Conservation (phyloP, 2,797 vertebrate species). For the Helarctos malayanus region DNA sequence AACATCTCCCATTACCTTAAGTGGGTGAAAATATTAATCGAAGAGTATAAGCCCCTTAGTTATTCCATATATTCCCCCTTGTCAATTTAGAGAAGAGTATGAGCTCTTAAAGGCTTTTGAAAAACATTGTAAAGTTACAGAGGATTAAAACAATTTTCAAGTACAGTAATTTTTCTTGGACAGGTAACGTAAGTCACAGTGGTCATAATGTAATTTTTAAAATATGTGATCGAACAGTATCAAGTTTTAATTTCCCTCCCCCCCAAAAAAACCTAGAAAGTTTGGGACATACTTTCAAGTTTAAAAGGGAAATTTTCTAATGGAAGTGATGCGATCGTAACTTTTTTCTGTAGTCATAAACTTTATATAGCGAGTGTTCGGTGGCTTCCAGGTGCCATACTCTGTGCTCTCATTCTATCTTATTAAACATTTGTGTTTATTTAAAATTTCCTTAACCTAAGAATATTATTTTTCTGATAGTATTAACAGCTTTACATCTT, state of each 20-base stretch:
- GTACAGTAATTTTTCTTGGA: not conserved
- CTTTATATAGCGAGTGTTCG: not conserved
- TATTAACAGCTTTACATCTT: not conserved
- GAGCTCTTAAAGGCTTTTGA: not conserved
- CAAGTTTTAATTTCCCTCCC: not conserved
- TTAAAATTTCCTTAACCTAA: constrained; percentile 25
- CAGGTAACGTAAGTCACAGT: not conserved
- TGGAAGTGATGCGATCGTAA: not conserved
- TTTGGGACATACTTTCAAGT: not conserved
- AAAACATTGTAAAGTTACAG: constrained; percentile 3
- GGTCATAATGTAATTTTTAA: not conserved
- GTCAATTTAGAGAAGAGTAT: constrained; percentile 12
- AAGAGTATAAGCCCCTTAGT: not conserved
- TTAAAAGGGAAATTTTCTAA: constrained; percentile 29
- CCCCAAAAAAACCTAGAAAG: not conserved
- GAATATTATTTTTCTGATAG: not conserved
- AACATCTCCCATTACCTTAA: not conserved
- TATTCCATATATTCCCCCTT: not conserved
- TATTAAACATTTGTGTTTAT: not conserved
- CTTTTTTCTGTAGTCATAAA: not conserved
- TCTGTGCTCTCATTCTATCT: not conserved
- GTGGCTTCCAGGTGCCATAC: not conserved
- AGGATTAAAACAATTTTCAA: constrained; percentile 22
- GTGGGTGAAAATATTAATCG: not conserved
- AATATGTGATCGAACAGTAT: constrained; percentile 26